Evolutionary conservation across 2,888 invertebrate genomes (phyloP), one percentile per base, ranked within the genome.

Genomic region (Athalia rosae): DNA sequence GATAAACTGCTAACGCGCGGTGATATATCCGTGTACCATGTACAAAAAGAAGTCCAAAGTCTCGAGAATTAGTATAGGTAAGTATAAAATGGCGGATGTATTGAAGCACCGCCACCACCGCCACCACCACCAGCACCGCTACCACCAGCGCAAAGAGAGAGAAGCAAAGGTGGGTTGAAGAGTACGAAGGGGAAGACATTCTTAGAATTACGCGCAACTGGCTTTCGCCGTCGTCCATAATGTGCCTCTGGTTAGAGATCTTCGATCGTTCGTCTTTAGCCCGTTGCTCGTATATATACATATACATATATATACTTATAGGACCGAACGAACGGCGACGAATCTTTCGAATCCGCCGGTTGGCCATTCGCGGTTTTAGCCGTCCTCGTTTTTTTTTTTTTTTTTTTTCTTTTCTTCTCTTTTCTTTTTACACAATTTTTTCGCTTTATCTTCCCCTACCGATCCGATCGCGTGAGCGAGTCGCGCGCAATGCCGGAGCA

Each of bases 161-260:
- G 47, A n/a, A 67, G 48, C 48, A 8, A 3, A 48, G 48, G 6
- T 47, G 48, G 41, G 58, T 13, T 3, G 43, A 43, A 6, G 56
- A 45, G 69, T 8, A 13, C 3, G 56, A 43, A n/a, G 15, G 50
- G 9, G 8, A 45, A 45, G 43, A 41, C 71, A 71, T 71, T 71
- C 71, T 71, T 71, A 71, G 45, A 71, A 71, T 56, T 71, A 45
- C 67, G 67, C 28, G 8, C 41, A 41, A 67, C 58, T 71, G 71
- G 56, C 71, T 71, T 58, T 71, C 58, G 56, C 71, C 71, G 71
- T 71, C 56, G 56, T 56, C 71, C 9, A 67, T 8, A 50, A 9
- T 4, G 56, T 50, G 58, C 13, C 53, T 28, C 53, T 43, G 48
- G 7, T 9, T 28, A 28, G 28, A 28, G 28, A 28, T 28, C 28